Evolutionary conservation across 2,888 invertebrate genomes (phyloP).

Genomic region (Eilema caniola): DNA sequence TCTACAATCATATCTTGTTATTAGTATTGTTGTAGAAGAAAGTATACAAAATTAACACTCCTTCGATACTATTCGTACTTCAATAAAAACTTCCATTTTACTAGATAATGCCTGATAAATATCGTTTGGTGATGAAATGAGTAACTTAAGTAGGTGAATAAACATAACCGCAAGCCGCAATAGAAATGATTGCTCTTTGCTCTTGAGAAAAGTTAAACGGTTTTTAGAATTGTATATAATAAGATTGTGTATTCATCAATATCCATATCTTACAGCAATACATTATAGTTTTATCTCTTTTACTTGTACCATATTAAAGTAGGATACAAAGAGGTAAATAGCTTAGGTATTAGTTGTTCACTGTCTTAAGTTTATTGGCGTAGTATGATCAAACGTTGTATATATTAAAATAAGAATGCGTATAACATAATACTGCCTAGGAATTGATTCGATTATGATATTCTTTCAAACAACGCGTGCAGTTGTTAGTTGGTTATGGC

Average conservation of each 20-base stretch:
- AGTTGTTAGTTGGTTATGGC: background rate
- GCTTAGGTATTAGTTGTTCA: background rate
- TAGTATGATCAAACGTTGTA: slow-evolving; percentile 17
- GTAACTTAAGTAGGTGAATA: slow-evolving; percentile 8
- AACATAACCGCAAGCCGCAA: background rate
- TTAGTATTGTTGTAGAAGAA: slow-evolving; percentile 1
- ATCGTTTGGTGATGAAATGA: slow-evolving; percentile 3
- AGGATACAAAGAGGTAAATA: background rate
- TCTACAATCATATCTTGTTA: background rate
- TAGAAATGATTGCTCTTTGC: background rate
- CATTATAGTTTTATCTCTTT: background rate
- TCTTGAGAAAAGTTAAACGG: background rate
- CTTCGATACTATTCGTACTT: background rate
- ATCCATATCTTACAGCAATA: background rate
- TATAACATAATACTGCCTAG: slow-evolving; percentile 7
- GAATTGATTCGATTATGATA: background rate
- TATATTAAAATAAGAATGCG: background rate
- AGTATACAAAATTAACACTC: background rate
- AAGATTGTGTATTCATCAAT: background rate
- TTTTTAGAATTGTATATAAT: background rate
- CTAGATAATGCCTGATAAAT: background rate
- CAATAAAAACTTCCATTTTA: background rate
- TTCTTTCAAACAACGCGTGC: background rate
- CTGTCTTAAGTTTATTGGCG: slow-evolving; percentile 7
- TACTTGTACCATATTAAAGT: slow-evolving; percentile 2